phyloP scores from a whole-genome alignment of 2,113 vertebrate species.

The Podarcis cretensis region DNA sequence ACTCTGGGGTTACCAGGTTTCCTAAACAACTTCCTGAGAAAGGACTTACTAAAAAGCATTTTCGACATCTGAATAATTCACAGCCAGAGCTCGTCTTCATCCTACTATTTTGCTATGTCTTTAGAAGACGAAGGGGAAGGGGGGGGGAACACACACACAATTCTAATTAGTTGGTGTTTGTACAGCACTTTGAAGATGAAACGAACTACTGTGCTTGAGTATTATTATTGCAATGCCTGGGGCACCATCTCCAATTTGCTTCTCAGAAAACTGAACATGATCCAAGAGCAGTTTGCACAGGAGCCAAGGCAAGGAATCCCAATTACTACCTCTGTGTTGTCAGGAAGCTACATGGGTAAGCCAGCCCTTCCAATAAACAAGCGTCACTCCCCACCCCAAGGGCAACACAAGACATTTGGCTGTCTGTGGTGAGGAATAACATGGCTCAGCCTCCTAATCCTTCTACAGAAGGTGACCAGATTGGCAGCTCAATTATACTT shows the following conservation, averaged over 20 bases:
- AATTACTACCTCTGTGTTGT: neutral
- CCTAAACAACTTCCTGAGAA: slow-evolving; percentile 52
- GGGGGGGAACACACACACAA: neutral
- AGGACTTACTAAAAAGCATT: slow-evolving; percentile 51
- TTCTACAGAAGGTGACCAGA: no score
- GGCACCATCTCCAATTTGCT: slow-evolving; percentile 5
- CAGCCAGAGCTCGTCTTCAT: slow-evolving; percentile 38
- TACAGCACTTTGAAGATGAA: slow-evolving; percentile 45
- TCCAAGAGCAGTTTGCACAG: neutral
- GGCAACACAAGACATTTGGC: neutral
- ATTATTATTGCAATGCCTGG: slow-evolving; percentile 29
- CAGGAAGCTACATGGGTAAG: slow-evolving; percentile 30
- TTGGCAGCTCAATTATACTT: no score
- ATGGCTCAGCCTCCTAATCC: no score
- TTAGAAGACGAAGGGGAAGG: slow-evolving; percentile 45
- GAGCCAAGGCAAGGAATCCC: slow-evolving; percentile 9
- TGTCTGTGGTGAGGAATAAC: neutral
- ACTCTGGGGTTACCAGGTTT: slow-evolving; percentile 42
- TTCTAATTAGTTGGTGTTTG: slow-evolving; percentile 61
- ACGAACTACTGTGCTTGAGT: slow-evolving; percentile 46
- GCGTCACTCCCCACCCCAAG: neutral
- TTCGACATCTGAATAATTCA: slow-evolving; percentile 64
- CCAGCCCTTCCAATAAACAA: neutral
- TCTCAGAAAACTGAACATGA: slow-evolving; percentile 42
- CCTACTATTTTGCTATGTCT: slow-evolving; percentile 36